phyloP scores from a whole-genome alignment of 64 coral and sea anemone species.

The Orbicella faveolata region DNA sequence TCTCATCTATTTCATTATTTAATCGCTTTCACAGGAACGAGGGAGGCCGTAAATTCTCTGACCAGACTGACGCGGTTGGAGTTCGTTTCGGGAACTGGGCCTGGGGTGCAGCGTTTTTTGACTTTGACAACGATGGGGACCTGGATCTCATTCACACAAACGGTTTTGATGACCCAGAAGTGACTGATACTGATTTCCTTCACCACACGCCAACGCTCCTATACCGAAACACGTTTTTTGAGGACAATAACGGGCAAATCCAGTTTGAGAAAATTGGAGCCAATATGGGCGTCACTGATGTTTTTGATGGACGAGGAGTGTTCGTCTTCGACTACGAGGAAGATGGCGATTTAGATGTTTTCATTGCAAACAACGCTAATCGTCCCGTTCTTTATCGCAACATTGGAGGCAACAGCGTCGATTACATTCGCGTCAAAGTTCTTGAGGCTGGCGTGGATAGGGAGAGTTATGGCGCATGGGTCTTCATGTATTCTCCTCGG shows the following conservation, averaged over 20 bases:
- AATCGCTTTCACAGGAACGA: conserved; percentile 42
- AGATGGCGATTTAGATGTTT: conserved; percentile 94
- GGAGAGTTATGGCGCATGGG: conserved; percentile 79
- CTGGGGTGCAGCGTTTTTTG: conserved; percentile 93
- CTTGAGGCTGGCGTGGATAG: conserved; percentile 74
- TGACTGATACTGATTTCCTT: conserved; percentile 93
- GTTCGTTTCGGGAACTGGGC: conserved; percentile 90
- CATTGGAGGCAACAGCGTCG: conserved; percentile 75
- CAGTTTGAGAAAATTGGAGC: conserved; percentile 77
- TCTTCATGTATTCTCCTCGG: conserved; percentile 78
- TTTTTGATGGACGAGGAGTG: conserved; percentile 79
- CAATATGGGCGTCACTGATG: conserved; percentile 70
- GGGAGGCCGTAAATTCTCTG: conserved; percentile 81
- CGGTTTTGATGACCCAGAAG: conserved; percentile 93
- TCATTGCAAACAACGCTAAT: conserved; percentile 74
- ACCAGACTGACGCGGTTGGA: conserved; percentile 73
- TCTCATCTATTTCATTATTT: not conserved
- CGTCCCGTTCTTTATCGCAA: conserved; percentile 93
- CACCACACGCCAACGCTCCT: conserved; percentile 82
- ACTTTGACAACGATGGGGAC: conserved; percentile 97
- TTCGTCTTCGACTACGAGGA: conserved; percentile 96
- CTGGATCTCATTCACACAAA: conserved; percentile 96
- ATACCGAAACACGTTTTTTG: conserved; percentile 79
- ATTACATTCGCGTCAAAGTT: conserved; percentile 91
- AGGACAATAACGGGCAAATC: conserved; percentile 48